A percentile compares a stretch with the other conserved stretches of the same genome.
Evolutionary conservation across 2,797 vertebrate genomes (phyloP).

Genomic region (Setipinna tenuifilis): DNA sequence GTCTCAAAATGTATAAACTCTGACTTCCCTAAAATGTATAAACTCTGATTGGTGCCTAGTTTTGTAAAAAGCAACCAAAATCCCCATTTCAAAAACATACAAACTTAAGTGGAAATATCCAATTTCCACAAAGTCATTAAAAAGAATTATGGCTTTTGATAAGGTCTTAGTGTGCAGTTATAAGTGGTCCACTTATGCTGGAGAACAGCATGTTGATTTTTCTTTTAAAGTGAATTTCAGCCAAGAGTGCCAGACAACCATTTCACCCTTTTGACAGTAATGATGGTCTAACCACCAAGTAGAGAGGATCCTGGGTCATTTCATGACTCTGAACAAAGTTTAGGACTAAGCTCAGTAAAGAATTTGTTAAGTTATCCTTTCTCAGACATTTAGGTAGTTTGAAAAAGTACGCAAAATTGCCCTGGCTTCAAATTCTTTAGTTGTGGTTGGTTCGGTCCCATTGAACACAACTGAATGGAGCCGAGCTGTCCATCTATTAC

Average conservation of each 20-base stretch:
- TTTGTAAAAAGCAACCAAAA: neutral
- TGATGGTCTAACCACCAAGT: neutral
- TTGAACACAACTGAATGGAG: too few relatives aligned
- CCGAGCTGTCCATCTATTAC: too few relatives aligned
- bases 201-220: neutral
- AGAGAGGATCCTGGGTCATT: neutral
- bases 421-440: too few relatives aligned
- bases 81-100: neutral
- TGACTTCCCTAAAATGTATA: neutral
- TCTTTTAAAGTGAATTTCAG: neutral
- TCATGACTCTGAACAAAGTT: neutral
- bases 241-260: neutral
- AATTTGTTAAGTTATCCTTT: neutral
- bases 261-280: neutral
- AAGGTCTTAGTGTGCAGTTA: neutral
- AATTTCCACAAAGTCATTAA: neutral
- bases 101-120: neutral
- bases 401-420: too few relatives aligned
- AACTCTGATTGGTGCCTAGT: neutral
- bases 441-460: too few relatives aligned
- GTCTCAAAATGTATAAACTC: too few relatives aligned
- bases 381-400: neutral
- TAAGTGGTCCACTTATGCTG: neutral
- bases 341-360: neutral
- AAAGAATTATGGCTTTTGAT: neutral